Evolutionary conservation across 2,888 invertebrate species (phyloP), one percentile per base, ranked within the genome.

Genomic region (Campoplex nolae): DNA sequence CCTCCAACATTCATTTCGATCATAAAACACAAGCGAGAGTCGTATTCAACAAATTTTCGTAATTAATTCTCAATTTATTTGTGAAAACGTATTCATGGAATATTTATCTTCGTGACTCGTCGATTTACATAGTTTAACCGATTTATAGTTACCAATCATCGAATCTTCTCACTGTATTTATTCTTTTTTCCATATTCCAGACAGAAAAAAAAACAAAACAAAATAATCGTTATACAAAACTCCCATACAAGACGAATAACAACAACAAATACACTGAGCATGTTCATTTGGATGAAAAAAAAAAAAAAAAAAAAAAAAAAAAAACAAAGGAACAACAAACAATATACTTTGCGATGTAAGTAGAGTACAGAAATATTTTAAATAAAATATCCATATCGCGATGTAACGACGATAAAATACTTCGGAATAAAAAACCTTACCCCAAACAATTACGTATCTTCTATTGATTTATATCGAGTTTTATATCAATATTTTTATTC

Each of bases 331-430:
- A 4, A 28, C 6, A 56, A 56, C 7, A 56, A 56, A 78, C n/a
- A 42, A 73, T 38, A 62, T 76, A 83, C 35, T 23, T 87, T 85
- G 75, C 70, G 74, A 87, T 87, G 83, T 83, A 85, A 83, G 75
- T 86, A 83, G 85, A 83, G 80, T 87, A 85, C 76, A 84, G 81
- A 87, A 75, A 56, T 87, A 87, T 88, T 88, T 88, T 86, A 87
- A 88, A 88, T 88, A 86, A 88, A 88, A 83, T 85, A 88, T 87
- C 80, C 88, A 73, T 85, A 88, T 87, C 81, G 83, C 78, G 76
- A 84, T 88, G 78, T 82, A 83, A 77, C 76, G 56, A 80, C 58
- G 79, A 70, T 38, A 35, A 77, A 48, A 32, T 58, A 58, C 73
- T 75, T 83, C 38, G 70, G 79, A 86, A 83, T 75, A 86, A 85